Evolutionary conservation across 1,140 invertebrate species (phyloP).

Genomic region (Rhyzopertha dominica): DNA sequence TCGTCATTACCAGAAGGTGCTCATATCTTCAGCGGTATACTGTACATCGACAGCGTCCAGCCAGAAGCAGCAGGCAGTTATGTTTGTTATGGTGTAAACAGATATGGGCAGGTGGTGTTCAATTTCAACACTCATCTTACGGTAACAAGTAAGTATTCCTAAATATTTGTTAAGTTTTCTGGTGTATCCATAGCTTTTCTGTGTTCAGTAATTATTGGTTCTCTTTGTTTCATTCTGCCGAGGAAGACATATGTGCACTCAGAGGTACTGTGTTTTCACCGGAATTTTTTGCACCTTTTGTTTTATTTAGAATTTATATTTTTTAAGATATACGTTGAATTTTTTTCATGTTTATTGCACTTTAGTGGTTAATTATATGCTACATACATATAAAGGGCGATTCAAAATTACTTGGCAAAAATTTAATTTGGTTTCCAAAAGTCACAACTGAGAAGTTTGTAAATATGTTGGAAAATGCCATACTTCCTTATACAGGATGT

Average conservation of each 20-base stretch:
- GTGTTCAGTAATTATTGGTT: slow-evolving; percentile 2
- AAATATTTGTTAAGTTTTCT: neutral
- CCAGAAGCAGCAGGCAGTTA: slow-evolving; percentile 72
- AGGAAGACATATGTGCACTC: slow-evolving; percentile 39
- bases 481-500: too few relatives aligned
- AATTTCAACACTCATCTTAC: slow-evolving; percentile 25
- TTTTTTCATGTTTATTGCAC: too few relatives aligned
- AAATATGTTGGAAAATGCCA: too few relatives aligned
- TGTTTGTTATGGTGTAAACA: slow-evolving; percentile 68
- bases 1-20: slow-evolving; percentile 55
- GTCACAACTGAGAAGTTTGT: too few relatives aligned
- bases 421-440: too few relatives aligned
- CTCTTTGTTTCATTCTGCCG: slow-evolving; percentile 35
- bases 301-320: too few relatives aligned
- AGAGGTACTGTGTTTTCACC: slow-evolving; percentile 37
- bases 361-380: too few relatives aligned
- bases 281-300: too few relatives aligned
- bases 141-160: slow-evolving; percentile 32
- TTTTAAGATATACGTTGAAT: too few relatives aligned
- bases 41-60: slow-evolving; percentile 60
- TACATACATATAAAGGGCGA: too few relatives aligned
- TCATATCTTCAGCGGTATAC: slow-evolving; percentile 51
- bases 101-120: slow-evolving; percentile 21
- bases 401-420: too few relatives aligned
- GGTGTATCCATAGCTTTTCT: slow-evolving; percentile 8